Percentiles rank a stretch among this genome's conserved stretches.
phyloP scores from a whole-genome alignment of 2,888 invertebrate genomes.

The Rhaphigaster nebulosa region DNA sequence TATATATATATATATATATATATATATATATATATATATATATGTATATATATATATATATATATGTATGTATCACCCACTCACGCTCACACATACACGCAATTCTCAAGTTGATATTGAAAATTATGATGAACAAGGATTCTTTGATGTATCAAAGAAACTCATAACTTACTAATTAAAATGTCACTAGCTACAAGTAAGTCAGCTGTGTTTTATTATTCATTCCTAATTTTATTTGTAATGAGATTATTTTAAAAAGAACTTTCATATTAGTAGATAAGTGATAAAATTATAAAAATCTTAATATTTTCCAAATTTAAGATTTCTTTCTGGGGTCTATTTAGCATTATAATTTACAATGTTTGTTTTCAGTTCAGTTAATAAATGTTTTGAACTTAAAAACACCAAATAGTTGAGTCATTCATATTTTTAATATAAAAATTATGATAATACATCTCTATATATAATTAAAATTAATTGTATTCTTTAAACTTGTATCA shows the following conservation, averaged over 20 bases:
- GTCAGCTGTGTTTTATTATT: background rate
- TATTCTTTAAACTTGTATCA: background rate
- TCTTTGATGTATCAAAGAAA: background rate
- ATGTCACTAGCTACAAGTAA: background rate
- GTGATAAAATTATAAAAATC: background rate
- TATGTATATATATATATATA: no score
- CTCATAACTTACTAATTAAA: background rate
- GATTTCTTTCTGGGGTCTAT: background rate
- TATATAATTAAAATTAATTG: background rate
- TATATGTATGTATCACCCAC: no score
- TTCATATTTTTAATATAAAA: background rate
- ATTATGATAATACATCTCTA: background rate
- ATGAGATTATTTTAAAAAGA: background rate
- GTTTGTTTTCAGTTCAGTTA: background rate
- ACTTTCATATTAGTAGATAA: background rate
- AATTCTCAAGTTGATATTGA: background rate
- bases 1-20: no score
- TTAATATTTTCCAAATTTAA: background rate
- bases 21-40: no score
- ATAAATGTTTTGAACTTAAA: background rate
- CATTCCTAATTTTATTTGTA: background rate
- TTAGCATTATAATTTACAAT: background rate
- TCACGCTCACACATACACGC: background rate
- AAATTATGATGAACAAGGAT: background rate
- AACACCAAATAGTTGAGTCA: background rate